A percentile compares a stretch with the other conserved stretches of the same genome.
Evolutionary conservation across 2,113 vertebrate species (phyloP).

Genomic region (Gavia stellata): DNA sequence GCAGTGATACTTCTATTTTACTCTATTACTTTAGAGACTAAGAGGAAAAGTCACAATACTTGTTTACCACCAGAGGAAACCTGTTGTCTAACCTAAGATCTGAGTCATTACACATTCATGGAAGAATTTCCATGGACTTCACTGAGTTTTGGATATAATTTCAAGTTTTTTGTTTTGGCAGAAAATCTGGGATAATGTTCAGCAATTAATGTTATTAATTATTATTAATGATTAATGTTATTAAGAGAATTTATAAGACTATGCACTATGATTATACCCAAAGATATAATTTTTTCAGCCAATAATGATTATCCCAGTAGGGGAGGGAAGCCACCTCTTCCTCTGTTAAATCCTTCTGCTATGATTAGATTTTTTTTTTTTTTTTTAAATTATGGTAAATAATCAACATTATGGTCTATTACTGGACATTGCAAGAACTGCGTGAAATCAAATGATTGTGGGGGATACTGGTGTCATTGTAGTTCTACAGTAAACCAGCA

Average conservation of each 20-base stretch:
- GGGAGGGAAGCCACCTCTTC: neutral
- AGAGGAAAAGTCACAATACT: neutral
- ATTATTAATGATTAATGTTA: neutral
- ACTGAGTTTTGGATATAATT: neutral
- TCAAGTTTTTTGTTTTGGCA: neutral
- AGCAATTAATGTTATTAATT: neutral
- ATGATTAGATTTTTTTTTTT: neutral
- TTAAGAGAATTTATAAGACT: neutral
- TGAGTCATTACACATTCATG: neutral
- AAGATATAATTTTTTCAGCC: neutral
- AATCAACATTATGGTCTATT: neutral
- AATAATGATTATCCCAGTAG: neutral
- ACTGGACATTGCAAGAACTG: neutral
- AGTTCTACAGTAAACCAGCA: neutral
- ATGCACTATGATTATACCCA: neutral
- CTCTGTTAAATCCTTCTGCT: neutral
- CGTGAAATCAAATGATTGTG: neutral
- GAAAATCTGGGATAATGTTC: neutral
- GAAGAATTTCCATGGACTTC: neutral
- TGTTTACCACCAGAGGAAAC: neutral
- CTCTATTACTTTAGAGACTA: neutral
- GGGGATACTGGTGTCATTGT: fast-evolving
- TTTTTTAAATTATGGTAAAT: neutral
- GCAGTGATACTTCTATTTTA: neutral
- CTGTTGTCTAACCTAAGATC: neutral